Conservation (phyloP, 1,140 invertebrate genomes). For the Drosophila nigrodunni region DNA sequence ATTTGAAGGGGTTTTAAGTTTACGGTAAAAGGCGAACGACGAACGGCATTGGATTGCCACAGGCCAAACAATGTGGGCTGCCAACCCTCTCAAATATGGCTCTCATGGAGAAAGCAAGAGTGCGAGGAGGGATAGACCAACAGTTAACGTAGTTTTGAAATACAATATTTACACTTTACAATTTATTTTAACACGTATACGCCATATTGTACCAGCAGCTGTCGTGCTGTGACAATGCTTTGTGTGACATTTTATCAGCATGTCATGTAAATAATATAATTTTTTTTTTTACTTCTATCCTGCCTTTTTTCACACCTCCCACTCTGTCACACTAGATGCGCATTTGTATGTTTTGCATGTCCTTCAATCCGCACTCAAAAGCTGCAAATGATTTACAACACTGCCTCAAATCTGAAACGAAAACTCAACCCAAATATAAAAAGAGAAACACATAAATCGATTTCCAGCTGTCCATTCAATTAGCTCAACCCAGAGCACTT, state of each 20-base stretch:
- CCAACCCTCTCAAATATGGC: conserved; percentile 1
- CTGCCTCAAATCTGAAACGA: conserved; percentile 16
- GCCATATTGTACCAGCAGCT: conserved; percentile 51
- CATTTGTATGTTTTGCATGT: conserved; percentile 59
- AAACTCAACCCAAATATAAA: conserved; percentile 27
- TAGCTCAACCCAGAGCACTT: conserved; percentile 35
- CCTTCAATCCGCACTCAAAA: conserved; percentile 51
- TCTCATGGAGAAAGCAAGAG: no score
- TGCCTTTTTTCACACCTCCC: conserved; percentile 13
- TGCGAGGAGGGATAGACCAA: no score
- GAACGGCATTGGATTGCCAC: conserved; percentile 20
- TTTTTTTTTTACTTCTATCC: neutral
- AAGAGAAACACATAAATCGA: conserved; percentile 44
- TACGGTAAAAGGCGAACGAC: conserved; percentile 33
- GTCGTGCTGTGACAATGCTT: conserved; percentile 64
- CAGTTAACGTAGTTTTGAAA: conserved; percentile 46
- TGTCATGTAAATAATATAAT: conserved; percentile 50
- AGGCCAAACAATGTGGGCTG: conserved; percentile 10
- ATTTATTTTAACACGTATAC: conserved; percentile 77
- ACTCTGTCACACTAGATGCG: neutral
- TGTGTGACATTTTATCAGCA: conserved; percentile 64
- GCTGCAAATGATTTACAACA: conserved; percentile 69
- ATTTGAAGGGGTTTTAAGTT: conserved; percentile 63
- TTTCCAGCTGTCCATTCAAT: conserved; percentile 45
- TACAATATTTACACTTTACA: conserved; percentile 75